Conservation (phyloP, 2,113 vertebrate species). For the Excalfactoria chinensis region DNA sequence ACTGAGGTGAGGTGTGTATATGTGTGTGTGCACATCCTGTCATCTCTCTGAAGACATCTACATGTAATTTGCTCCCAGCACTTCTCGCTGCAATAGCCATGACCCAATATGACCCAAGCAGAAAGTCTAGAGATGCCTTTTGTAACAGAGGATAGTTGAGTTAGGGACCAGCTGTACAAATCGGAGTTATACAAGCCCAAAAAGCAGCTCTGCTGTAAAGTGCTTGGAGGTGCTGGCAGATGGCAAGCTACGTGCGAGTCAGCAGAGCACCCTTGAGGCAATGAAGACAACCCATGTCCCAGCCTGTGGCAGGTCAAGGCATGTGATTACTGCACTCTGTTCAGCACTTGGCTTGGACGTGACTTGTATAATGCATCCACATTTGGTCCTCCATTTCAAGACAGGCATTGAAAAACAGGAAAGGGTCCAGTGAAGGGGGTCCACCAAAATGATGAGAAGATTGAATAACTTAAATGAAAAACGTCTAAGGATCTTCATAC, state of each 20-base stretch:
- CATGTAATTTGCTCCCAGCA: neutral
- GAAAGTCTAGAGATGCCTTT: neutral
- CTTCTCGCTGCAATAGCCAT: fast-evolving
- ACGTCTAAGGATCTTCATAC: neutral
- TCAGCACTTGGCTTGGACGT: fast-evolving
- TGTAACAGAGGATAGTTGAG: neutral
- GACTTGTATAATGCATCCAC: neutral
- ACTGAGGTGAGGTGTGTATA: neutral
- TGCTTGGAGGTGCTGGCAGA: neutral
- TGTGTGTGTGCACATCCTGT: neutral
- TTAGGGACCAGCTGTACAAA: neutral
- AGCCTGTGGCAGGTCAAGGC: neutral
- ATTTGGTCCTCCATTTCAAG: neutral
- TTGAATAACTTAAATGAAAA: neutral
- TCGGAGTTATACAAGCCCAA: fast-evolving
- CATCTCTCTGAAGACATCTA: neutral
- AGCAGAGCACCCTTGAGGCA: neutral
- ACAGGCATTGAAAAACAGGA: neutral
- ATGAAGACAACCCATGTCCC: neutral
- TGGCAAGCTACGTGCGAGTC: fast-evolving
- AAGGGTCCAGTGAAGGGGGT: neutral
- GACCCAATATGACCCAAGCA: neutral
- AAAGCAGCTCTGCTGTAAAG: neutral
- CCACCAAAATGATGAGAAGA: neutral
- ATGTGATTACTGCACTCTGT: fast-evolving